These are phyloP conservation scores for Neofelis nebulosa DNA, from an alignment of 2,113 vertebrate genomes.

Conservation along the genomic window DNA sequence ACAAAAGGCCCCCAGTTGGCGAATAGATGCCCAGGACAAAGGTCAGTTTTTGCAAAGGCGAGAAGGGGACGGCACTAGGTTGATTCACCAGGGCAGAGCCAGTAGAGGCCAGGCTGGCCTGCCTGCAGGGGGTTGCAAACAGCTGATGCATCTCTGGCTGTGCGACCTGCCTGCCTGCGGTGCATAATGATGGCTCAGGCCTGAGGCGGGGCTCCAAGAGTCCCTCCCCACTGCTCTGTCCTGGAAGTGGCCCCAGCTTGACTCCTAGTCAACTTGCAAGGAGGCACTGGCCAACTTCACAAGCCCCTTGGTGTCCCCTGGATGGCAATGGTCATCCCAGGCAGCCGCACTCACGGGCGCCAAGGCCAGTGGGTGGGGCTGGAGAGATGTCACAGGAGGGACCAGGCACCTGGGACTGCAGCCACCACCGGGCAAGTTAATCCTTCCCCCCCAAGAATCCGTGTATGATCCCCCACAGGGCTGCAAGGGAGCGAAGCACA, in stretches of 20 bases:
- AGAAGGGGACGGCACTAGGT: neutral
- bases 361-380: neutral
- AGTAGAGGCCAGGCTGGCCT: neutral
- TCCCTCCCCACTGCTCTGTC: neutral
- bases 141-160: neutral
- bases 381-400: neutral
- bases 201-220: neutral
- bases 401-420: neutral
- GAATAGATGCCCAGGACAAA: neutral
- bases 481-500: neutral
- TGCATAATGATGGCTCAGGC: neutral
- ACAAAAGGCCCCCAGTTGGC: neutral
- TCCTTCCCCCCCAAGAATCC: neutral
- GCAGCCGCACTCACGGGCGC: neutral
- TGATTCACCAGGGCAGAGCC: neutral
- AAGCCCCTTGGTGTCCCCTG: accelerated
- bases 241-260: neutral
- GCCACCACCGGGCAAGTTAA: neutral
- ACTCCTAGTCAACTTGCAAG: neutral
- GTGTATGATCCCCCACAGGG: neutral
- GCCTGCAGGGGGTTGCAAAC: neutral
- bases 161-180: neutral
- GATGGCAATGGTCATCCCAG: neutral
- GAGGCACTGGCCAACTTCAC: neutral
- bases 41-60: neutral